Conservation (phyloP, 2,797 vertebrate genomes). For the Sebastes nivosus region DNA sequence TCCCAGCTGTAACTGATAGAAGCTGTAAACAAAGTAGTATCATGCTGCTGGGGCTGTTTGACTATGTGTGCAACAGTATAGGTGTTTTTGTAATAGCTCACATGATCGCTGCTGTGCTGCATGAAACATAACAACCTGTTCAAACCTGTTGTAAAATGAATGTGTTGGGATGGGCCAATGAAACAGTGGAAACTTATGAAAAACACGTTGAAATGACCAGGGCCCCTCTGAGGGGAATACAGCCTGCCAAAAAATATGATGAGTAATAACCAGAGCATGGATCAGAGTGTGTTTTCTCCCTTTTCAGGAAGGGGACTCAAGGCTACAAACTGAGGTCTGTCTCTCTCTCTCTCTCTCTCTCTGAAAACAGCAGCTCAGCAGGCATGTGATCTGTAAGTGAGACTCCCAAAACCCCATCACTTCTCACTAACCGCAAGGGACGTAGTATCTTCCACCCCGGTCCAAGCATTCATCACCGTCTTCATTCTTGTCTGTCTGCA, state of each 20-base stretch:
- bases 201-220: conserved; percentile 14
- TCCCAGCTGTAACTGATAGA: conserved; percentile 5
- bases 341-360: background rate
- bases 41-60: background rate
- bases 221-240: conserved; percentile 2
- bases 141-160: background rate
- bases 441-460: background rate
- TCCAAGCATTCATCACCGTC: background rate
- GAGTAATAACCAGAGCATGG: conserved; percentile 44
- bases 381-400: background rate
- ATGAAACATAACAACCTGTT: conserved; percentile 7
- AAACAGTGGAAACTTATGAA: conserved; percentile 39
- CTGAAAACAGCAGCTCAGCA: conserved; percentile 27
- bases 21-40: background rate
- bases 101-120: background rate
- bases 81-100: background rate
- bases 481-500: conserved; percentile 18
- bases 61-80: background rate
- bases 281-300: conserved; percentile 5
- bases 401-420: conserved; percentile 3
- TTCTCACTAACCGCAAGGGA: background rate
- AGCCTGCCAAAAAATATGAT: conserved; percentile 37
- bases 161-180: conserved; percentile 1
- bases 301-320: background rate
- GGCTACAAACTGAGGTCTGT: background rate